Evolutionary conservation across 2,113 vertebrate species (phyloP).

Genomic region (Chlorocebus sabaeus): DNA sequence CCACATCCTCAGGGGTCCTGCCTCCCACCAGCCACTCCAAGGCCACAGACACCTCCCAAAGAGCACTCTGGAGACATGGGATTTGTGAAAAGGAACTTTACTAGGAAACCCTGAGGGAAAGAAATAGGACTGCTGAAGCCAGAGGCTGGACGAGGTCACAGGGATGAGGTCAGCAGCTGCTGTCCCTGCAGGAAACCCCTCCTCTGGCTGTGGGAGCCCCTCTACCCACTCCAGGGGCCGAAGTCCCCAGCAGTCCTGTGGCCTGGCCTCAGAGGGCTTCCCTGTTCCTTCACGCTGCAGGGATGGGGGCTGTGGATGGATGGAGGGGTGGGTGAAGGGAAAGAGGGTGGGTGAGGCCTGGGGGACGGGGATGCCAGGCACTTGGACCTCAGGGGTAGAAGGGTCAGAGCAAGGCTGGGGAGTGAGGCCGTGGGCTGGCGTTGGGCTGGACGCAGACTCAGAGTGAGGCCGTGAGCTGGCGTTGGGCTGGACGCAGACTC

Average conservation of each 20-base stretch:
- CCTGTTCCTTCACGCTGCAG: background rate
- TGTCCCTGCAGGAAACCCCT: background rate
- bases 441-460: background rate
- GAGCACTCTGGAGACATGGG: too few relatives aligned
- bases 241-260: too few relatives aligned
- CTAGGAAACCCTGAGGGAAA: background rate
- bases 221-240: too few relatives aligned
- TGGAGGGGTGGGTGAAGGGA: background rate
- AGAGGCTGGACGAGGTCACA: fast-evolving
- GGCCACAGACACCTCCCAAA: background rate
- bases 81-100: background rate
- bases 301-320: fast-evolving
- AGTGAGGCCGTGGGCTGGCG: fast-evolving
- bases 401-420: background rate
- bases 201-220: background rate
- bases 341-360: background rate
- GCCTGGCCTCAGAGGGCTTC: background rate
- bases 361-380: fast-evolving
- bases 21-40: background rate
- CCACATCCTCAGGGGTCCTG: background rate
- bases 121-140: background rate
- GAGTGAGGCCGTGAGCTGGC: background rate
- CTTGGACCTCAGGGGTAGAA: background rate
- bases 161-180: too few relatives aligned
- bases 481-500: too few relatives aligned